Evolutionary conservation across 2,113 vertebrate genomes (phyloP), one percentile per base, ranked within the genome.

Genomic region (Saimiri boliviensis): DNA sequence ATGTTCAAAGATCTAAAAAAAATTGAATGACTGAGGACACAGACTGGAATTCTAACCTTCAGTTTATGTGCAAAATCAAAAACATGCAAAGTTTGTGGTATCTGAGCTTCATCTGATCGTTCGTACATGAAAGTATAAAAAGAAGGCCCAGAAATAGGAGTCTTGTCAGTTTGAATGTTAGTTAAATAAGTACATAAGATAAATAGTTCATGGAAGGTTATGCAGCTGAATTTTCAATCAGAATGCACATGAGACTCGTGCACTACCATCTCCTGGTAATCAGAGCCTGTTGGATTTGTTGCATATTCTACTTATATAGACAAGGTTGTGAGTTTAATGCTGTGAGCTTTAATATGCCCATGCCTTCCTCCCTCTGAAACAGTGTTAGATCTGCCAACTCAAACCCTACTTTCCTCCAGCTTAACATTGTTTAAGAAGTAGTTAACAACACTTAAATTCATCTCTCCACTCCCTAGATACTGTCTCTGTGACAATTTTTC

Each of bases 181-280:
- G 99, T 99, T 99, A 99, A 99, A 99, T 99, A 99, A 99, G 98
- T 99, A 99, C 98, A 98, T 98, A 99, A 99, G 98, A 98, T 98
- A 99, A 99, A 98, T 98, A 98, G 99, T 99, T 99, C 98, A 98
- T 97, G 97, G 98, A 98, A 98, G 99, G 98, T 99, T 99, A 98
- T 98, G 98, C 97, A 98, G 98, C 98, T 98, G 98, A 98, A 99
- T 99, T 98, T 98, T 98, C 98, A 98, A 98, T 98, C 97, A 97
- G 97, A 87, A 97, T 95, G 90, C 98, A 98, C 94, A 97, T 89
- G 97, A 98, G 97, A 63, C 97, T 98, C 83, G 94, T 97, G 95
- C 74, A 97, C 96, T 93, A 95, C 94, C 73, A 83, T 97, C 83
- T 98, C 96, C 93, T 58, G 86, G 97, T 98, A 98, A 94, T 54